Evolutionary conservation across 2,113 vertebrate genomes (phyloP).

Genomic region (Chrysochloris asiatica): DNA sequence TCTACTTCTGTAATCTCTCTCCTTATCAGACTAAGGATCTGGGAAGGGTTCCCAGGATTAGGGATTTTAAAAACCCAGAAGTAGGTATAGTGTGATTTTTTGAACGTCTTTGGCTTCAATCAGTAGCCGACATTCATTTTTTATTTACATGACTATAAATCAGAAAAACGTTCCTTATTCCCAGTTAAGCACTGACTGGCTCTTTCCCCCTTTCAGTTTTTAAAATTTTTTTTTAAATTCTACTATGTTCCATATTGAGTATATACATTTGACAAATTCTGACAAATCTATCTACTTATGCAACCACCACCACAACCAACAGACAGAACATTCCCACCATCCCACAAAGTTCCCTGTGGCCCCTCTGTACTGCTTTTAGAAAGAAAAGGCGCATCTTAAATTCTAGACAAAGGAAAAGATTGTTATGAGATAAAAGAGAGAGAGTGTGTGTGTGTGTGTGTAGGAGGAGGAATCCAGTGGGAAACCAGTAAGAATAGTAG

Average conservation of each 20-base stretch:
- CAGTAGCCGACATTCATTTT: neutral
- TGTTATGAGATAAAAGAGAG: neutral
- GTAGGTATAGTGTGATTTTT: neutral
- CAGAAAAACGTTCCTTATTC: neutral
- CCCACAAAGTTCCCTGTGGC: neutral
- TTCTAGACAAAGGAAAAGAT: neutral
- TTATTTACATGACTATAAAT: neutral
- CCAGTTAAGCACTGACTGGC: no score
- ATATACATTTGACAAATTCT: neutral
- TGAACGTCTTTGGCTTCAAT: neutral
- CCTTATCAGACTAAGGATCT: neutral
- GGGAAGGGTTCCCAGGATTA: neutral
- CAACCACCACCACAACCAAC: neutral
- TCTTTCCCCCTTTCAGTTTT: no score
- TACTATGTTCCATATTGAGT: neutral
- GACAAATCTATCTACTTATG: neutral
- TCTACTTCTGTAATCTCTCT: neutral
- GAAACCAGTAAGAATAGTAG: no score
- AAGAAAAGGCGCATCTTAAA: slow-evolving; percentile 2
- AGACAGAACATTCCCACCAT: neutral
- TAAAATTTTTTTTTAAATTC: neutral
- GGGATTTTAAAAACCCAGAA: neutral
- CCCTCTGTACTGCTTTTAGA: neutral
- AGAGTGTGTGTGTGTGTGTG: no score
- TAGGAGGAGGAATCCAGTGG: no score